Evolutionary conservation across 2,113 vertebrate species (phyloP), one percentile per base, ranked within the genome.

Genomic region (Atractosteus spatula): DNA sequence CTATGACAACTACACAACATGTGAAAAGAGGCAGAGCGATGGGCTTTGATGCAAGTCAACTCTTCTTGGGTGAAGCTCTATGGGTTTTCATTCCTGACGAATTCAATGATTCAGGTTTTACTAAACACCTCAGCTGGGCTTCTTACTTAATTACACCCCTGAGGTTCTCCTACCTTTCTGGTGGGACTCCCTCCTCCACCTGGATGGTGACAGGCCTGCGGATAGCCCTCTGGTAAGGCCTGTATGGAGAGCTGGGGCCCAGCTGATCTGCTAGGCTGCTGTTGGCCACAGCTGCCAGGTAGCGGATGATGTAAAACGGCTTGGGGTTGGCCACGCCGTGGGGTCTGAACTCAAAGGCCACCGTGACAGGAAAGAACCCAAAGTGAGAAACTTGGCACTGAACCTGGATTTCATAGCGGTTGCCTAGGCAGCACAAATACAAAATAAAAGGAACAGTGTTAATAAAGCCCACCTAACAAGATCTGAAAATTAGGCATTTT

Each of bases 291-390:
- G 88, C 92, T 3, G 94, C 90, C 3, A 99, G 3, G 4, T 80
- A 89, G 64, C 96, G 92, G 16, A 92, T 79, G 5, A 98, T 94
- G 83, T 86, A 81, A 89, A 98, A 98, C 0, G 79, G 44, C 3
- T 8, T 0, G 7, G 69, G 16, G 74, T 73, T 47, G n/a, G 73
- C 0, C 59, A 62, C 44, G 0, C 69, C 74, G 74, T 91, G 85
- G 72, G 80, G 80, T 79, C 76, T 84, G 84, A 97, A 96, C 70
- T 94, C 82, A 2, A 96, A 94, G 29, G 87, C 70, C 79, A 99
- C 41, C 0, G 84, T 83, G 3, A 85, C 76, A 0, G 62, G 82
- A 80, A 93, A 95, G 83, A 80, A 89, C 8, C 96, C 96, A 0
- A 92, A 87, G 8, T 78, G 68, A 10, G 5, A 7, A 61, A 91